Conservation (phyloP, 2,113 vertebrate species). For the Xenopus laevis region DNA sequence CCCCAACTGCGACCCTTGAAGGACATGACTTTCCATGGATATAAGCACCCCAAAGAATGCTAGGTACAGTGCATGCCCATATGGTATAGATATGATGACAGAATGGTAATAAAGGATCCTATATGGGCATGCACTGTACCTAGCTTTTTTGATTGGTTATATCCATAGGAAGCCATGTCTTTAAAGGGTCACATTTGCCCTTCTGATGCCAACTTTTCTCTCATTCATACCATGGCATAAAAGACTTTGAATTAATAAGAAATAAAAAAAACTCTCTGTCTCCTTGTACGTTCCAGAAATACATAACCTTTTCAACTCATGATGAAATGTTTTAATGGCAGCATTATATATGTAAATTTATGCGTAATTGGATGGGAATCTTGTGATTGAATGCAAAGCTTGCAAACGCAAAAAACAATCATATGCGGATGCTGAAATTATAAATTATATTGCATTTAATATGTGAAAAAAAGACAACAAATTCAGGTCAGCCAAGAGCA, state of each 20-base stretch:
- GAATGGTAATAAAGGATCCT: no score
- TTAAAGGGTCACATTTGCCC: no score
- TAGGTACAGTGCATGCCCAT: no score
- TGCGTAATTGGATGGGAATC: conserved; percentile 31
- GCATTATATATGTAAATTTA: conserved; percentile 36
- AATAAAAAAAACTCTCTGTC: neutral
- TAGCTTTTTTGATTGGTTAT: no score
- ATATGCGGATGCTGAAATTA: conserved; percentile 15
- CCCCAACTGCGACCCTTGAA: no score
- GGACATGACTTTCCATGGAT: no score
- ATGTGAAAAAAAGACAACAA: neutral
- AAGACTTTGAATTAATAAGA: neutral
- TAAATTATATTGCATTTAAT: conserved; percentile 14
- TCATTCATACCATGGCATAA: no score
- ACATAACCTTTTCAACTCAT: conserved; percentile 29
- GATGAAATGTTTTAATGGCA: conserved; percentile 26
- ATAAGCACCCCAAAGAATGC: no score
- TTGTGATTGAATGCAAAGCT: conserved; percentile 31
- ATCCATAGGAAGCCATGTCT: no score
- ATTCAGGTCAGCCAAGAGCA: neutral
- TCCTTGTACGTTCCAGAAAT: conserved; percentile 12
- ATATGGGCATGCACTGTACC: no score
- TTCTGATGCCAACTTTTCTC: no score
- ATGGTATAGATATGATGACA: no score
- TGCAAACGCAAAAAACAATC: neutral